Conservation (phyloP, 1,140 invertebrate genomes). For the Sinonovacula constricta region DNA sequence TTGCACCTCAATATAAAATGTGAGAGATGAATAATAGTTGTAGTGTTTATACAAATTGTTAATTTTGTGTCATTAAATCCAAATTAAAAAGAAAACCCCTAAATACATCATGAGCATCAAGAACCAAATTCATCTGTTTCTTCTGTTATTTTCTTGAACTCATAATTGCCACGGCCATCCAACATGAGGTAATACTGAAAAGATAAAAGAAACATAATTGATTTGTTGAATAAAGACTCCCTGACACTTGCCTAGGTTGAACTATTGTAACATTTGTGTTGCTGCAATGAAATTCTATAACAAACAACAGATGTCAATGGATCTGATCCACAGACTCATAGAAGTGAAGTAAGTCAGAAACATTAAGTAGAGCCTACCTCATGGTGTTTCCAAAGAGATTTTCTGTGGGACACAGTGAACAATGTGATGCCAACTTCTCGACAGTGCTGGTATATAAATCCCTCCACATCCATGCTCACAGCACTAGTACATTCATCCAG, state of each 20-base stretch:
- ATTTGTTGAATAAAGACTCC: too few relatives aligned
- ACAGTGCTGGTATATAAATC: slow-evolving; percentile 97
- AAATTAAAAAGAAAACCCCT: too few relatives aligned
- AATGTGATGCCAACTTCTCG: slow-evolving; percentile 93
- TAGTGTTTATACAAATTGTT: too few relatives aligned
- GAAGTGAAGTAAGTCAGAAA: too few relatives aligned
- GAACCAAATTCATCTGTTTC: slow-evolving; percentile 96
- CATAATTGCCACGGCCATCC: slow-evolving; percentile 93
- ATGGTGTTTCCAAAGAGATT: slow-evolving; percentile 97
- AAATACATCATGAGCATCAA: too few relatives aligned
- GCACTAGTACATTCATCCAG: slow-evolving; percentile 99
- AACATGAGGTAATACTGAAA: slow-evolving; percentile 93
- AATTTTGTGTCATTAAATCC: too few relatives aligned
- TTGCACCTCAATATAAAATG: too few relatives aligned
- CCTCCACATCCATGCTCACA: slow-evolving; percentile 98
- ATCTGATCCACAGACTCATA: background rate
- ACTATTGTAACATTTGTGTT: too few relatives aligned
- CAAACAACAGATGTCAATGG: background rate
- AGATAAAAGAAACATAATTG: slow-evolving; percentile 42
- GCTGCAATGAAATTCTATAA: too few relatives aligned
- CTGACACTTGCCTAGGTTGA: too few relatives aligned
- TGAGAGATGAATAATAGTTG: too few relatives aligned
- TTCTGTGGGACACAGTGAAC: slow-evolving; percentile 97
- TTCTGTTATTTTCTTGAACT: slow-evolving; percentile 91
- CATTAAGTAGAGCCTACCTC: too few relatives aligned